Evolutionary conservation across 2,888 invertebrate species (phyloP).

Genomic region (Agrotis segetum): DNA sequence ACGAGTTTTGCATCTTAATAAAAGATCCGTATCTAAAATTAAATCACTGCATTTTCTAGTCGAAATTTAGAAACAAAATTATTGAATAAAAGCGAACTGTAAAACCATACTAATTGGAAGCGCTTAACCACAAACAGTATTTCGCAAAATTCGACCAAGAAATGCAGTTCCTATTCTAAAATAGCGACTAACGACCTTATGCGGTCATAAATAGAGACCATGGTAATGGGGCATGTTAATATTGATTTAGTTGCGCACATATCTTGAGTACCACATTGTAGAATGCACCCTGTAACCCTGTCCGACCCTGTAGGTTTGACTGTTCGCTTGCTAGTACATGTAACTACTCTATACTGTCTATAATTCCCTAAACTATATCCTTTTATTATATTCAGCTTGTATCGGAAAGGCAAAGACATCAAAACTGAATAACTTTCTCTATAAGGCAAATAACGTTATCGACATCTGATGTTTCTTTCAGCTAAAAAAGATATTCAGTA

Average conservation of each 20-base stretch:
- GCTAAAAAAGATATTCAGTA: too few relatives aligned
- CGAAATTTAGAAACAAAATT: conserved; percentile 33
- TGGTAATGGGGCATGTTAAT: conserved; percentile 77
- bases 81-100: conserved; percentile 20
- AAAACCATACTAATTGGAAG: conserved; percentile 36
- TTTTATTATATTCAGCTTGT: neutral
- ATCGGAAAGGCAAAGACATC: too few relatives aligned
- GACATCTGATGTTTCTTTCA: too few relatives aligned
- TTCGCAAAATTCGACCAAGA: conserved; percentile 38
- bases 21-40: conserved; percentile 26
- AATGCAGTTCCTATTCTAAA: conserved; percentile 56
- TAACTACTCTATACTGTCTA: conserved; percentile 10
- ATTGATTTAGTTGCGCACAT: conserved; percentile 80
- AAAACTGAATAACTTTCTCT: too few relatives aligned
- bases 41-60: conserved; percentile 49
- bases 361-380: neutral
- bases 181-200: conserved; percentile 28
- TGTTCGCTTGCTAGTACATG: conserved; percentile 69
- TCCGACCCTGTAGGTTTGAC: conserved; percentile 64
- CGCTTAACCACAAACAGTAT: conserved; percentile 33
- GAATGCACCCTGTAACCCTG: conserved; percentile 75
- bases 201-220: conserved; percentile 68
- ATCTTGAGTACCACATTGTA: conserved; percentile 79
- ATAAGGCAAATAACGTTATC: too few relatives aligned
- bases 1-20: conserved; percentile 34